Evolutionary conservation across 2,113 vertebrate genomes (phyloP).

Genomic region (Rhabdomys dilectus): DNA sequence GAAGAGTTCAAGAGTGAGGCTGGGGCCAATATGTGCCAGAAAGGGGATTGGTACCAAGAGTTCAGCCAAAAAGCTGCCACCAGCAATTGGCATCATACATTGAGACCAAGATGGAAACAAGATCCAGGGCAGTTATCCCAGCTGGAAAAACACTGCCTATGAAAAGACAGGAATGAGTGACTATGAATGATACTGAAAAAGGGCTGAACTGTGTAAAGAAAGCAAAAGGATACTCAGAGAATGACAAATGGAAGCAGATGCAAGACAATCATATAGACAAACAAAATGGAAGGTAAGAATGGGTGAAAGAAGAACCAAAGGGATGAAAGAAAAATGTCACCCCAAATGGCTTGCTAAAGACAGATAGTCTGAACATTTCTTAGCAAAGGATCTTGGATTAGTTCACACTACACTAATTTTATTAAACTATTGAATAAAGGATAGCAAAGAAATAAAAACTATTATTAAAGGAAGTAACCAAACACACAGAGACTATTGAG

Average conservation of each 20-base stretch:
- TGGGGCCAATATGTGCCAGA: not conserved
- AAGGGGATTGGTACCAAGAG: constrained; percentile 18
- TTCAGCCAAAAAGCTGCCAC: constrained; percentile 33
- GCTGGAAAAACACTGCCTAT: not conserved
- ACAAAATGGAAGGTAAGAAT: not conserved
- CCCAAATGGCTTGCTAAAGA: not conserved
- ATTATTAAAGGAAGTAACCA: not conserved
- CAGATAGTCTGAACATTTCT: not conserved
- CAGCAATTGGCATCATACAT: not conserved
- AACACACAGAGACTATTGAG: not conserved
- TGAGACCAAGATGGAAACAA: constrained; percentile 7
- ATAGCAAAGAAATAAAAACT: not conserved
- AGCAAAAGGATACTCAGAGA: not conserved
- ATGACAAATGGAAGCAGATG: not conserved
- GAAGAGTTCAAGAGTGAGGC: not conserved
- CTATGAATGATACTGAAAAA: not conserved
- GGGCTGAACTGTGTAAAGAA: not conserved
- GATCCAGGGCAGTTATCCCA: not conserved
- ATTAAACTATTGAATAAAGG: not conserved
- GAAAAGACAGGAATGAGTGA: not conserved
- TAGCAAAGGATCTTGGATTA: not conserved
- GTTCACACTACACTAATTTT: not conserved
- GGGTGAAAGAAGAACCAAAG: not conserved
- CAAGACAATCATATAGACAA: not conserved
- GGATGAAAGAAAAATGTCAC: not conserved